Percentiles rank a stretch among this genome's conserved stretches.
phyloP scores from a whole-genome alignment of 2,888 invertebrate species.

The Diadegma fenestrale region DNA sequence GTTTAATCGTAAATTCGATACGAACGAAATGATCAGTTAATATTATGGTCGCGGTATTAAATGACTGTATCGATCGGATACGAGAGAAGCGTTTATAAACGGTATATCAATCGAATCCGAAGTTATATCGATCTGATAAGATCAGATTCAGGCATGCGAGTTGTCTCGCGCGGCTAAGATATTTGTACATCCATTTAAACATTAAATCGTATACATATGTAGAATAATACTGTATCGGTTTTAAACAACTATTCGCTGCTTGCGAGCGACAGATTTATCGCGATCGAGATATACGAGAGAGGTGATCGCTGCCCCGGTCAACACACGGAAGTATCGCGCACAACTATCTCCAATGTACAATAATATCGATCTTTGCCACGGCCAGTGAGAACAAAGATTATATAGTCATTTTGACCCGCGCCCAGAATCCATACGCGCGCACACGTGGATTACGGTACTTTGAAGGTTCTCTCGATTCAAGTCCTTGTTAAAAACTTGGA shows the following conservation, averaged over 20 bases:
- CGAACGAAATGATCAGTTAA: conserved; percentile 2
- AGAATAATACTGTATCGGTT: conserved; percentile 35
- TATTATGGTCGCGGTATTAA: conserved; percentile 26
- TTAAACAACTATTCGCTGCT: conserved; percentile 46
- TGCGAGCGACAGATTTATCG: conserved; percentile 61
- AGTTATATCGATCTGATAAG: conserved; percentile 62
- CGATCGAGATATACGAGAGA: conserved; percentile 59
- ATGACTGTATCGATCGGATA: conserved; percentile 6
- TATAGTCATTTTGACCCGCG: conserved; percentile 27
- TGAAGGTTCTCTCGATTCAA: not conserved
- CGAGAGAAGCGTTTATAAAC: conserved; percentile 31
- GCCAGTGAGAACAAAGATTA: conserved; percentile 22
- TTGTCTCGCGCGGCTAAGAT: conserved; percentile 49
- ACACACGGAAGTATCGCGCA: conserved; percentile 58
- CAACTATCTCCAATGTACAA: conserved; percentile 47
- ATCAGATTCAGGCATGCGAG: conserved; percentile 59
- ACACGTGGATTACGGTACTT: conserved; percentile 36
- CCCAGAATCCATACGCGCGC: not conserved
- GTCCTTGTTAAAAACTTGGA: not conserved
- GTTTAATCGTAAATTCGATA: conserved; percentile 7
- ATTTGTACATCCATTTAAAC: conserved; percentile 31
- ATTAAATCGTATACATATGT: conserved; percentile 34
- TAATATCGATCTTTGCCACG: conserved; percentile 43
- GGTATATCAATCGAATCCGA: conserved; percentile 58
- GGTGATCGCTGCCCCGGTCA: conserved; percentile 41